Conservation (phyloP, 2,113 vertebrate genomes). For the Plectropomus leopardus region DNA sequence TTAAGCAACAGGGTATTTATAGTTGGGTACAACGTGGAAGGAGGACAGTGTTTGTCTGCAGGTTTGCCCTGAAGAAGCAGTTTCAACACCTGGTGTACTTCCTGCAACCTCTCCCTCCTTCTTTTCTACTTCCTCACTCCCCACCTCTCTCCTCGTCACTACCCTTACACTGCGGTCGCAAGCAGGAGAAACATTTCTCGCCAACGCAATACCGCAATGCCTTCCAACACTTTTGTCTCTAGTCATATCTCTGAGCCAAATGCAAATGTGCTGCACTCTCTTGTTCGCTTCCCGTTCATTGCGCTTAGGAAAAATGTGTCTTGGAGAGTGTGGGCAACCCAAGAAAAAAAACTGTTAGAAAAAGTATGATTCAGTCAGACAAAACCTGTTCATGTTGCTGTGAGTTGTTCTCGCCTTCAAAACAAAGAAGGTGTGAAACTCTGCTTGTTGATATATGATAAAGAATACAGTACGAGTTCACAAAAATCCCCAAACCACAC, state of each 20-base stretch:
- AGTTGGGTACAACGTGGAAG: conserved; percentile 46
- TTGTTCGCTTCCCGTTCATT: conserved; percentile 47
- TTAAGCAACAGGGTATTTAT: conserved; percentile 62
- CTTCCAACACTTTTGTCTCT: conserved; percentile 65
- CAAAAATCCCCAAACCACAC: not conserved
- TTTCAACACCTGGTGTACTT: conserved; percentile 76
- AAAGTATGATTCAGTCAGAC: conserved; percentile 48
- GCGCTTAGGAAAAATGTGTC: conserved; percentile 35
- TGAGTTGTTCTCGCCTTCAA: conserved; percentile 65
- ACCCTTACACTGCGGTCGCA: not conserved
- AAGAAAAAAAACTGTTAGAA: conserved; percentile 47
- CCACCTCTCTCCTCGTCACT: not conserved
- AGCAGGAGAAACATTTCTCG: conserved; percentile 44
- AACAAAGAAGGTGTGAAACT: conserved; percentile 66
- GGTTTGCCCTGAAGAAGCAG: conserved; percentile 57
- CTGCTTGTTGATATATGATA: conserved; percentile 50
- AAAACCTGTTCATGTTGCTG: conserved; percentile 56
- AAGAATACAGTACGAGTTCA: conserved; percentile 46
- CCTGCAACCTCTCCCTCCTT: conserved; percentile 32
- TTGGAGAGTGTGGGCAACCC: conserved; percentile 55
- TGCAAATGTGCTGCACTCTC: conserved; percentile 50
- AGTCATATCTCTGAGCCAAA: conserved; percentile 59
- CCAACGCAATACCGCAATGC: conserved; percentile 48
- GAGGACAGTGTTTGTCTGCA: conserved; percentile 59
- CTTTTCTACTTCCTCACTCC: conserved; percentile 16